These are phyloP conservation scores for Solenodon paradoxus DNA, from an alignment of 2,113 vertebrate genomes.

Conservation along the genomic window DNA sequence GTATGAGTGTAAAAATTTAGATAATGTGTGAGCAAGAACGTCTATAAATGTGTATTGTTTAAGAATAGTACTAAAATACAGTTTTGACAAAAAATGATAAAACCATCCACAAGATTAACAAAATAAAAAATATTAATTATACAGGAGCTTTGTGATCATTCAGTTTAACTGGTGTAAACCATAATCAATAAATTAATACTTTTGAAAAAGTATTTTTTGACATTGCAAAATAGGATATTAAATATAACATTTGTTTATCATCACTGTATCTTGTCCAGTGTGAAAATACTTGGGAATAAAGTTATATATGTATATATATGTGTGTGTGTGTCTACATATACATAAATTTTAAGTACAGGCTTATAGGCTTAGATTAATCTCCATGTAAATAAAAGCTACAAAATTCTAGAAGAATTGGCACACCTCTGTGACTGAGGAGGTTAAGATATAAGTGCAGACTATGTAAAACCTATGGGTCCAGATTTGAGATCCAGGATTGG, in stretches of 20 bases:
- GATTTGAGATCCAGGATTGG: too few species aligned
- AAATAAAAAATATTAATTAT: background rate
- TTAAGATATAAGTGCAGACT: too few species aligned
- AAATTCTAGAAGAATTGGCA: background rate
- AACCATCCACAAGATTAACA: too few species aligned
- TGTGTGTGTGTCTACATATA: background rate
- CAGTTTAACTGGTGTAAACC: background rate
- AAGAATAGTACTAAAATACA: background rate
- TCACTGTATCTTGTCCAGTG: background rate
- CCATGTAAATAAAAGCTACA: background rate
- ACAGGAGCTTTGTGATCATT: background rate
- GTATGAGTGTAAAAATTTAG: conserved; percentile 8
- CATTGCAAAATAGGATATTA: conserved; percentile 7
- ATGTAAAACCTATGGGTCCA: too few species aligned
- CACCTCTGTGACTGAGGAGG: too few species aligned
- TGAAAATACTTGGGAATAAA: background rate
- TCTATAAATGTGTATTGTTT: background rate
- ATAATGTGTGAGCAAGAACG: background rate
- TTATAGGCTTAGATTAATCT: background rate
- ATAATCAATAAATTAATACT: background rate
- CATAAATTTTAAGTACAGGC: background rate
- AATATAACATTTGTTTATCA: background rate
- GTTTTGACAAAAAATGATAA: conserved; percentile 26
- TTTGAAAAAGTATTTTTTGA: background rate
- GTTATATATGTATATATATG: background rate